Base-by-base conservation (phyloP, 23 tunicate genomes). In the Corella eumyota region DNA sequence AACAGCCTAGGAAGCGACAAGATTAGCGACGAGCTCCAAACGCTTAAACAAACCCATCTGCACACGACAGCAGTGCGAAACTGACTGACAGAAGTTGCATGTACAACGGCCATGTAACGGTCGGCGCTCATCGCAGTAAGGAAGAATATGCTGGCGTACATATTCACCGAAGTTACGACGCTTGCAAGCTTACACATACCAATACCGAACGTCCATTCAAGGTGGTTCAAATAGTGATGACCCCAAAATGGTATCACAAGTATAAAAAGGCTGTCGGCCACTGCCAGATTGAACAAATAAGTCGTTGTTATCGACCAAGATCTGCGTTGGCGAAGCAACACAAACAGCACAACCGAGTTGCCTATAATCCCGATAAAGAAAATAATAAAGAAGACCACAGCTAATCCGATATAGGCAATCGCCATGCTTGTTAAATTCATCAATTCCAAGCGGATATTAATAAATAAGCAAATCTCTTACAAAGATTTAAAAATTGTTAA, bases 101-200 rank as follows among this genome's bases (percentile, higher is more conserved):
- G 78, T 1, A 84, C 94, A 2, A 84, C 81, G 4, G 94, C 94
- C 32, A 70, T 62, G 71, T 70, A 86, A 29, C 95, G 53, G 49
- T 86, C 95, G n/a, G 66, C 76, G 60, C 81, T 72, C 71, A 86
- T 77, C 0, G 95, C 95, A 1, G 86, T 78, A 20, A 86, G 75
- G 34, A 78, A 77, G 65, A 71, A 86, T 4, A 78, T 64, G 38
- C 95, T 86, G 11, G 86, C 85, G 64, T 67, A 78, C 95, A 86
- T 77, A 50, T 77, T 86, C 1, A 78, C 33, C 27, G 65, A 47
- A 0, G 85, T 66, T 4, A 77, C 46, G 37, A 63, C 56, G 28
- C 70, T 75, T 3, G 69, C 68, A 20, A 74, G 34, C 40, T 86
- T 77, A 58, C 95, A 86, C 55, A 66, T 50, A 4, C 65, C 60